phyloP scores from a whole-genome alignment of 2,797 vertebrate genomes.

The Paedocypris micromegethes region DNA sequence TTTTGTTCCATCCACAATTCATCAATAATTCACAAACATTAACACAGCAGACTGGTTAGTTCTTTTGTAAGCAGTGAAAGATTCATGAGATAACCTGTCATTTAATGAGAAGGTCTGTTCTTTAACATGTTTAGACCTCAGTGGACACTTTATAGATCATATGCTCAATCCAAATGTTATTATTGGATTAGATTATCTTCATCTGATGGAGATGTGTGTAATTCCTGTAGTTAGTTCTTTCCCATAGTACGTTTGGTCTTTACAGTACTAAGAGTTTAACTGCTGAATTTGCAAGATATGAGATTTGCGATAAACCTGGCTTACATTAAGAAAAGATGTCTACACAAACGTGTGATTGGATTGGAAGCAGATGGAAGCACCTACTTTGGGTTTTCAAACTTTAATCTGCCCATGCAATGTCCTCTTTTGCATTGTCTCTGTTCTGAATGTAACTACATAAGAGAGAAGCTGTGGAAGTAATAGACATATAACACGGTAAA shows the following conservation, averaged over 20 bases:
- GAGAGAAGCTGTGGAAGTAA: constrained; percentile 42
- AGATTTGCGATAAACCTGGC: constrained; percentile 41
- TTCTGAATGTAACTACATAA: constrained; percentile 2
- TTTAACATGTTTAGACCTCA: no score
- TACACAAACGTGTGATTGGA: constrained; percentile 59
- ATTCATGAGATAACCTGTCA: no score
- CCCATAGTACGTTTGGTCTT: background rate
- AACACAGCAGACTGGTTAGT: no score
- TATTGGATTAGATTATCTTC: no score
- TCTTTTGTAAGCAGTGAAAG: no score
- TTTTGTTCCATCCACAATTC: no score
- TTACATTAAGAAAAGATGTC: constrained; percentile 59
- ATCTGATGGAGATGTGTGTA: no score
- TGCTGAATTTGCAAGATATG: background rate
- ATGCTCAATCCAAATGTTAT: no score
- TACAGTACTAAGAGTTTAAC: background rate
- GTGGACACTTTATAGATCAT: no score
- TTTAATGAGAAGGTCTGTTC: no score
- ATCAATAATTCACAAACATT: no score
- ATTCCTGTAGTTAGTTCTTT: no score
- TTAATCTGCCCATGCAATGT: constrained; percentile 57
- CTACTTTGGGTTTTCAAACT: constrained; percentile 65
- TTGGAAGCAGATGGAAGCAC: constrained; percentile 70
- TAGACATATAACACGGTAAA: constrained; percentile 17
- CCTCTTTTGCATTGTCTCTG: constrained; percentile 49